Evolutionary conservation across 2,797 vertebrate species (phyloP).

Genomic region (Trichosurus vulpecula): DNA sequence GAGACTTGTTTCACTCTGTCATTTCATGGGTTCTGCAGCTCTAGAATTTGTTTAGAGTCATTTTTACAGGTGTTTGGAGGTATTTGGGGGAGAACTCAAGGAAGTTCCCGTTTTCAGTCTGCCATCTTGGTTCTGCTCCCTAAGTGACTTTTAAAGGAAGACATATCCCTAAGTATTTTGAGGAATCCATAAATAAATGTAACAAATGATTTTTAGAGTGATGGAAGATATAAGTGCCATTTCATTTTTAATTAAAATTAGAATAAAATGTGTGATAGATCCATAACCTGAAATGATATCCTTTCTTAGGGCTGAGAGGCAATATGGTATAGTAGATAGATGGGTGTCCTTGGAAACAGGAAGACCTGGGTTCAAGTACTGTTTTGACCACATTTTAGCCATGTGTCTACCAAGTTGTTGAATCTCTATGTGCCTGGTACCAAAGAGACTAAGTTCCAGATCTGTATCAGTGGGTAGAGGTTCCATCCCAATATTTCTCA

Average conservation of each 20-base stretch:
- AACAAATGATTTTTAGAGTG: neutral
- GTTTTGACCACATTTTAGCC: neutral
- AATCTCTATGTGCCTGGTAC: neutral
- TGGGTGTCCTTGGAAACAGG: neutral
- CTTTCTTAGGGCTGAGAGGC: conserved; percentile 17
- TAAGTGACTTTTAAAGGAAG: neutral
- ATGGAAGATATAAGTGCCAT: neutral
- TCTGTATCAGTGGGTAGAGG: neutral
- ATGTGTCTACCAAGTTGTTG: neutral
- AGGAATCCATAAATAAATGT: conserved; percentile 17
- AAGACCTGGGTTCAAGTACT: neutral
- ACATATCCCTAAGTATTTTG: neutral
- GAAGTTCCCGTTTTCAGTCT: too few species aligned
- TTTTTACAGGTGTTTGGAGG: too few species aligned
- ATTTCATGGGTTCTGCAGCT: too few species aligned
- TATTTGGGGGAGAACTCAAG: too few species aligned
- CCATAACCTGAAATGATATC: neutral
- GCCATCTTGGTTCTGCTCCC: too few species aligned
- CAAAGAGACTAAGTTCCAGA: neutral
- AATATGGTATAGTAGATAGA: neutral
- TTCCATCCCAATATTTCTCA: neutral
- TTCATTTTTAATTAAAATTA: conserved; percentile 5
- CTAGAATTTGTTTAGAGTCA: too few species aligned
- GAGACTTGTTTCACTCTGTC: too few species aligned
- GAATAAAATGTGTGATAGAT: neutral